These are phyloP conservation scores for Bovichtus variegatus DNA, from an alignment of 2,797 vertebrate species.

Conservation along the genomic window DNA sequence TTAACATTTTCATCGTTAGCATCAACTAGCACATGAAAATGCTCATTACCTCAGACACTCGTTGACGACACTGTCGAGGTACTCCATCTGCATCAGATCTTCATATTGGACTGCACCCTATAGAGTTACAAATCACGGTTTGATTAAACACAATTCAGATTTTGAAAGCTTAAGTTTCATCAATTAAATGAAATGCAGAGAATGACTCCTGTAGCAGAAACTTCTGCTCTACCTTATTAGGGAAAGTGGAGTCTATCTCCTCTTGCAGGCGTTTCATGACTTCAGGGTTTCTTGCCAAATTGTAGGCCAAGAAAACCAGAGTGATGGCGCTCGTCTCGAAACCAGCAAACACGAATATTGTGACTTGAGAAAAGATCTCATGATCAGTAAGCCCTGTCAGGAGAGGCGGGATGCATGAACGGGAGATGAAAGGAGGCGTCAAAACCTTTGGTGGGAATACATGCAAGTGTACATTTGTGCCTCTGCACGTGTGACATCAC, in stretches of 20 bases:
- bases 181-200: background rate
- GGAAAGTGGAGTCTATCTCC: constrained; percentile 83
- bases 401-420: background rate
- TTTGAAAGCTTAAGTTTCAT: background rate
- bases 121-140: constrained; percentile 50
- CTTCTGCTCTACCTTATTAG: constrained; percentile 76
- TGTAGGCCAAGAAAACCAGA: constrained; percentile 81
- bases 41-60: constrained; percentile 71
- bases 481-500: background rate
- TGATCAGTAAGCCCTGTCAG: constrained; percentile 85
- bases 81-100: constrained; percentile 83
- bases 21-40: constrained; percentile 42
- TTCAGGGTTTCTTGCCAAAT: constrained; percentile 82
- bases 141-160: constrained; percentile 24
- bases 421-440: background rate
- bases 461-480: background rate
- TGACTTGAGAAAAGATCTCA: constrained; percentile 85
- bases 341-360: constrained; percentile 82
- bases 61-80: constrained; percentile 80
- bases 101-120: constrained; percentile 77
- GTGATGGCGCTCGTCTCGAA: constrained; percentile 83
- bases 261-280: constrained; percentile 83
- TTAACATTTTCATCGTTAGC: background rate
- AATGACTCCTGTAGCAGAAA: background rate
- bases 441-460: constrained; percentile 36